A percentile compares a stretch with the other conserved stretches of the same genome.
phyloP scores from a whole-genome alignment of 2,797 vertebrate species.

The Acrocephalus scirpaceus region DNA sequence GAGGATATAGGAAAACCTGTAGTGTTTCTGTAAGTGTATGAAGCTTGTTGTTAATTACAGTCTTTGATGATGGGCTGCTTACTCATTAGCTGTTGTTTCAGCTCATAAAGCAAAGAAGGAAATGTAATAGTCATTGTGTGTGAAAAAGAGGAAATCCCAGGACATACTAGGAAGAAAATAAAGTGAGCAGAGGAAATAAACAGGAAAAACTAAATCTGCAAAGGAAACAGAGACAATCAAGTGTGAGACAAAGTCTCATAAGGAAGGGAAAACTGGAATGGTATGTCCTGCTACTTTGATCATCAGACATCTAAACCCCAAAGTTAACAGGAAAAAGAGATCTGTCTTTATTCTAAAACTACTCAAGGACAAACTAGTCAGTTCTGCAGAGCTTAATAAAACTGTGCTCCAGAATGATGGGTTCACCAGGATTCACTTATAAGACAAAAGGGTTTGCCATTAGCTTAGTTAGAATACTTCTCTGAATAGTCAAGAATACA shows the following conservation, averaged over 20 bases:
- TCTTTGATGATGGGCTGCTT: neutral
- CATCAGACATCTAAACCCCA: neutral
- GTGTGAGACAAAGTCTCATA: neutral
- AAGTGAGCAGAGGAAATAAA: neutral
- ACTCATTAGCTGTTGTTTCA: neutral
- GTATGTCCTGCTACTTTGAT: neutral
- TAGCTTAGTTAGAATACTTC: neutral
- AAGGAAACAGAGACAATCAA: neutral
- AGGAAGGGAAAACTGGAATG: neutral
- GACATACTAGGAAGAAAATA: neutral
- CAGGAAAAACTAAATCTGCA: neutral
- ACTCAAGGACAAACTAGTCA: neutral
- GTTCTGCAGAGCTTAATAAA: neutral
- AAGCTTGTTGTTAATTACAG: neutral
- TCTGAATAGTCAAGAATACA: neutral
- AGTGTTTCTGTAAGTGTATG: neutral
- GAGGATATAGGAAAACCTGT: neutral
- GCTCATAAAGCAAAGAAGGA: neutral
- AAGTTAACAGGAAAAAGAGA: neutral
- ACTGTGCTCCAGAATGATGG: neutral
- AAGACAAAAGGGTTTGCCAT: accelerated
- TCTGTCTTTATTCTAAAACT: neutral
- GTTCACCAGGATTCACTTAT: neutral
- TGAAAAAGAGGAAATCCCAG: neutral
- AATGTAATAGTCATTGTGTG: neutral